Percentiles rank a stretch among this genome's conserved stretches.
These are phyloP conservation scores for Lucinisca nassula DNA, from an alignment of 2,888 invertebrate species.

Conservation along the genomic window DNA sequence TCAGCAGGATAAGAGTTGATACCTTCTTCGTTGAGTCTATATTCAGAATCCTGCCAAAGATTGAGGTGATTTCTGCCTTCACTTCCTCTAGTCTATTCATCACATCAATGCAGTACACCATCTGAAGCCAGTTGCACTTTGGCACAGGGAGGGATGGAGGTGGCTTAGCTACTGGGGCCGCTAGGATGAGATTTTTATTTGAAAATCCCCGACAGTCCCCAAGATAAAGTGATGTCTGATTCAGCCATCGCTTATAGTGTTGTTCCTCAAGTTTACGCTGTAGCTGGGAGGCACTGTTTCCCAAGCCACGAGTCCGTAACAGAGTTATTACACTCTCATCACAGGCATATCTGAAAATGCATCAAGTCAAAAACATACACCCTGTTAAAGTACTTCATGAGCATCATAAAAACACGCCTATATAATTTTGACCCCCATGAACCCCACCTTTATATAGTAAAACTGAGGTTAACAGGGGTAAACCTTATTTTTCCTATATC, in stretches of 20 bases:
- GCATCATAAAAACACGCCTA: not conserved
- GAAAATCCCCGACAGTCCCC: constrained; percentile 52
- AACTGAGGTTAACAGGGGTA: too few relatives aligned
- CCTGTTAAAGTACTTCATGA: not conserved
- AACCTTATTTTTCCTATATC: too few relatives aligned
- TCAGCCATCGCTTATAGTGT: constrained; percentile 62
- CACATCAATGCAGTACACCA: constrained; percentile 66
- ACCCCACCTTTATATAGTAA: too few relatives aligned
- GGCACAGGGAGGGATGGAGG: constrained; percentile 42
- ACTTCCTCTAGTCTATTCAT: constrained; percentile 62
- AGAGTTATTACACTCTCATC: constrained; percentile 61
- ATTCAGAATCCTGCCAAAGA: constrained; percentile 69
- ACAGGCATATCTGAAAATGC: constrained; percentile 62
- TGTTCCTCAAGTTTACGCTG: constrained; percentile 61
- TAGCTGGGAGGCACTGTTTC: constrained; percentile 66
- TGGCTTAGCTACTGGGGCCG: constrained; percentile 15
- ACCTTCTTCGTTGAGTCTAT: constrained; percentile 77
- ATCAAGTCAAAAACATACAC: not conserved
- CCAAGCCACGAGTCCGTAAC: constrained; percentile 60
- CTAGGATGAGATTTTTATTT: not conserved
- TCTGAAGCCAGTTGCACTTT: constrained; percentile 37
- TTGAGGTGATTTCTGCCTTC: constrained; percentile 71
- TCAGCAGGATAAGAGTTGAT: too few relatives aligned
- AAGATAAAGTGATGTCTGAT: constrained; percentile 50
- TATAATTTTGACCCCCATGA: too few relatives aligned